Base-by-base conservation (phyloP, 1,140 invertebrate species). In the Lerema accius region DNA sequence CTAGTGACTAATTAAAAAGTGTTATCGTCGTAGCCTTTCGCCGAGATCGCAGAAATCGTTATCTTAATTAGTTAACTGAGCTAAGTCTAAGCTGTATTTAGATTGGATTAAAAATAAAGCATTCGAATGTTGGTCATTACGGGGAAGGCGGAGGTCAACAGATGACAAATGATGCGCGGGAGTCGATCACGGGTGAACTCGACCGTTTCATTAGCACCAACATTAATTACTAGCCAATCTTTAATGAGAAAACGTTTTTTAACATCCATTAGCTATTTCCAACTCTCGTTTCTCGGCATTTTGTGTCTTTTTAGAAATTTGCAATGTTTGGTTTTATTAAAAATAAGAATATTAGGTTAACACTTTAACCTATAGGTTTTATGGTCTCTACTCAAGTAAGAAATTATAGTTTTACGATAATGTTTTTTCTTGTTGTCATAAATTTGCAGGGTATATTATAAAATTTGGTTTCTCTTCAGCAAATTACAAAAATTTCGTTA, bases 161-260 rank as follows among this genome's bases (percentile, higher is more conserved):
- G 67, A 89, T 86, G 79, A 86, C 81, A 81, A 83, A 89, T 87
- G 86, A 86, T 89, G 82, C 74, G 84, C 79, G 78, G 78, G 79
- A 86, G 79, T 83, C 74, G 75, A 80, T 81, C 79, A 69, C 80
- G 71, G 71, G 71, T 76, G 82, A 84, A 79, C 78, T 73, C 73
- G 76, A 76, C 76, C 71, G 73, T 71, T 83, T 84, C 86, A 86
- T 89, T 86, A 86, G 69, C 81, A 76, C 62, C 80, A 80, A 84
- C 84, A 86, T 86, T 84, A 86, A 87, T 89, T 83, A 87, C 76
- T 80, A 83, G 73, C 71, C 65, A 85, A 80, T 82, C 65, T 74
- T 74, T 80, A 86, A 86, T 86, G 80, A 80, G 78, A 84, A 80
- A 73, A 70, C 66, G 15, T 61, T 55, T 63, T 70, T 73, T 55